phyloP scores from a whole-genome alignment of 2,797 vertebrate species.

The Myripristis jacobus region DNA sequence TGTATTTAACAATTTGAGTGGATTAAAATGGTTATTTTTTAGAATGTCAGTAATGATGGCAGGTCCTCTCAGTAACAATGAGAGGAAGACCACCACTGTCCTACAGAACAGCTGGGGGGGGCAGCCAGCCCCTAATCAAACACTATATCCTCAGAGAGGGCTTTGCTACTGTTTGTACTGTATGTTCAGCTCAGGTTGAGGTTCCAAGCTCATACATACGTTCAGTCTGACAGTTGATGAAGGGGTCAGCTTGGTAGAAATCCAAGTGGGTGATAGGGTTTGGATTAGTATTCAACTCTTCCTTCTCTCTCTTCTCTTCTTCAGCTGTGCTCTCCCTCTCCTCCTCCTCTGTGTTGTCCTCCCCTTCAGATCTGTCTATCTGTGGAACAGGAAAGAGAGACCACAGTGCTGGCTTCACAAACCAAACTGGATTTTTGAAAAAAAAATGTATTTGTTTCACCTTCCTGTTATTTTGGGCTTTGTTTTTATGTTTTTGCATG shows the following conservation, averaged over 20 bases:
- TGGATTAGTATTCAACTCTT: slow-evolving; percentile 60
- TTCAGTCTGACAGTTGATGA: slow-evolving; percentile 86
- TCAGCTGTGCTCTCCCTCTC: slow-evolving; percentile 26
- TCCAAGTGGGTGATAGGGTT: slow-evolving; percentile 81
- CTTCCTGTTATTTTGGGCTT: background rate
- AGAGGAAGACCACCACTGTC: too few relatives aligned
- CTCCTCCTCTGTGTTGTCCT: slow-evolving; percentile 63
- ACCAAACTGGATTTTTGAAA: background rate
- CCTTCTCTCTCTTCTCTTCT: slow-evolving; percentile 46
- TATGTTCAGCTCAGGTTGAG: background rate
- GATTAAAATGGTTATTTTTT: too few relatives aligned
- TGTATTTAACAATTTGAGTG: too few relatives aligned
- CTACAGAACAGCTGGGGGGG: too few relatives aligned
- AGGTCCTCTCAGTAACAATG: too few relatives aligned
- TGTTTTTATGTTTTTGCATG: background rate
- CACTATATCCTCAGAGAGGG: too few relatives aligned
- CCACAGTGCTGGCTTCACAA: background rate
- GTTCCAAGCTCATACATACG: slow-evolving; percentile 58
- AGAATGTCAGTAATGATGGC: too few relatives aligned
- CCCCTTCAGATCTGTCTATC: slow-evolving; percentile 70
- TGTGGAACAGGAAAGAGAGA: slow-evolving; percentile 33
- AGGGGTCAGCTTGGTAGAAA: slow-evolving; percentile 96
- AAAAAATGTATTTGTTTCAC: background rate
- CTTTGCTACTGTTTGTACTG: too few relatives aligned
- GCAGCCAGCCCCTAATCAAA: too few relatives aligned